Conservation (phyloP, 2,888 invertebrate genomes). For the Actias luna region DNA sequence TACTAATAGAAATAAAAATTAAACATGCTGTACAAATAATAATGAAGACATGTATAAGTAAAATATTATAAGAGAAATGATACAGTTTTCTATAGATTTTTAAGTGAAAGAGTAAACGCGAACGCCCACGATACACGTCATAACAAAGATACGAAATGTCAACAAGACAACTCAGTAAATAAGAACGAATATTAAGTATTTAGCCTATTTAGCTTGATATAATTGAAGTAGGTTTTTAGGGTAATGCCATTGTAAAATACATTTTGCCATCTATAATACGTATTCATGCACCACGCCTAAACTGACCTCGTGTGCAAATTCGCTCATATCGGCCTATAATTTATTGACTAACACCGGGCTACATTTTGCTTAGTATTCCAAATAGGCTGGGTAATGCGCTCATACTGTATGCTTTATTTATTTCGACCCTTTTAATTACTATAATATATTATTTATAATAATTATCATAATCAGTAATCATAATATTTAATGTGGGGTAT, state of each 20-base stretch:
- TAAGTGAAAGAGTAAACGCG: not conserved
- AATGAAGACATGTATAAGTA: not conserved
- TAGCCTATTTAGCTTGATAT: constrained; percentile 2
- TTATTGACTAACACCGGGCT: constrained; percentile 24
- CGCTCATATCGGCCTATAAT: constrained; percentile 42
- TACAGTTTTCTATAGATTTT: not conserved
- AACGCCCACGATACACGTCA: not conserved
- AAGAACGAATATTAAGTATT: constrained; percentile 5
- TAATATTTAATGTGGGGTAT: too few relatives aligned
- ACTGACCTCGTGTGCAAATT: constrained; percentile 30
- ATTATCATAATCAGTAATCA: too few relatives aligned
- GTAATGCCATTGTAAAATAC: constrained; percentile 27
- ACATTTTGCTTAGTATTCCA: constrained; percentile 25
- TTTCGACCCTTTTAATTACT: too few relatives aligned
- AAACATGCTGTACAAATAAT: not conserved
- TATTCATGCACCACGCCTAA: constrained; percentile 29
- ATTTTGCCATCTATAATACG: constrained; percentile 32
- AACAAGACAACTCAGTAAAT: not conserved
- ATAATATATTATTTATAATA: too few relatives aligned
- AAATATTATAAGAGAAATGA: not conserved
- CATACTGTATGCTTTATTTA: too few relatives aligned
- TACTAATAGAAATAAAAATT: not conserved
- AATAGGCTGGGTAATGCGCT: not conserved
- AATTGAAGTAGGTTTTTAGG: constrained; percentile 23
- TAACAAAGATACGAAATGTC: not conserved